Percentiles rank a stretch among this genome's conserved stretches.
Conservation (phyloP, 1,140 invertebrate genomes). For the Lepidurus packardi region DNA sequence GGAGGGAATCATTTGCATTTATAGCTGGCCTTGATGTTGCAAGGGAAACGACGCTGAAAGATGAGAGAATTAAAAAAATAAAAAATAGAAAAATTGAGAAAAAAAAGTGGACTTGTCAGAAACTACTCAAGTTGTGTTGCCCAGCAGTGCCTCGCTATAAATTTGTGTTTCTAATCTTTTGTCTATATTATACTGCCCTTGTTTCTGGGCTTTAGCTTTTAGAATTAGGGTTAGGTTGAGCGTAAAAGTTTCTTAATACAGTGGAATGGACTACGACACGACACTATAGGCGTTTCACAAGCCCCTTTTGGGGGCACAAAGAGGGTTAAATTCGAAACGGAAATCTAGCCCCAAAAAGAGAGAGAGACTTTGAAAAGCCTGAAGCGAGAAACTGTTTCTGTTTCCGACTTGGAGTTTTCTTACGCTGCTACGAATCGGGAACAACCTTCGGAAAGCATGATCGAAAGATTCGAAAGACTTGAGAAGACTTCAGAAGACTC, state of each 20-base stretch:
- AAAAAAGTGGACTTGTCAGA: background rate
- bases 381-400: background rate
- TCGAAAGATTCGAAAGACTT: background rate
- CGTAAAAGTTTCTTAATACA: too few relatives aligned
- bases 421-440: background rate
- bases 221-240: too few relatives aligned
- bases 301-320: too few relatives aligned
- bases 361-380: background rate
- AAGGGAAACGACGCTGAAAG: conserved; percentile 19
- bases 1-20: conserved; percentile 19
- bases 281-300: too few relatives aligned
- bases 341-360: background rate
- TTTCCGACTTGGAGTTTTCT: background rate
- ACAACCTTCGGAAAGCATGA: background rate
- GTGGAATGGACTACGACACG: too few relatives aligned
- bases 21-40: conserved; percentile 10
- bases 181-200: background rate
- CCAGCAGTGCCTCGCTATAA: background rate
- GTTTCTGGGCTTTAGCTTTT: too few relatives aligned
- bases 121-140: conserved; percentile 14
- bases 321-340: too few relatives aligned
- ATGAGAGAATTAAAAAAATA: background rate
- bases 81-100: background rate
- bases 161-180: background rate
- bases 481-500: too few relatives aligned